Conservation (phyloP, 2,888 invertebrate species). For the Palloptera scutellata region DNA sequence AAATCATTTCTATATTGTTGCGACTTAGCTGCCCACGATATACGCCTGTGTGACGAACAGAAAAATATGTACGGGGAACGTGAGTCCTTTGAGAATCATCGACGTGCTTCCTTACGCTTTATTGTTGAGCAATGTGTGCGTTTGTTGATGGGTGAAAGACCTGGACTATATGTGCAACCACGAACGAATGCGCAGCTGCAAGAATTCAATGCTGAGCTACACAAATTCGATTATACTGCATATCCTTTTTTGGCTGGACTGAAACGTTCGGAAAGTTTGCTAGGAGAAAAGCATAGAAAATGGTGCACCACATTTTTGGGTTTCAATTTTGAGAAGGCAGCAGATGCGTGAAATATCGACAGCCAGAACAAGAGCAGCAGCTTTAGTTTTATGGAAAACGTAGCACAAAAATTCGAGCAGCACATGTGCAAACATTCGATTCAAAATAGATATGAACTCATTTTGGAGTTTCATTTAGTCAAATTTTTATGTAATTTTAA, state of each 20-base stretch:
- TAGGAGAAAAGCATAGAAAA: conserved; percentile 57
- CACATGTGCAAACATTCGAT: too few species aligned
- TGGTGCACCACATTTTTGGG: conserved; percentile 62
- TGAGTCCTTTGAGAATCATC: conserved; percentile 63
- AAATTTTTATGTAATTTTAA: not conserved
- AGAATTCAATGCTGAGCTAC: conserved; percentile 49
- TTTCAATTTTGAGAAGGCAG: conserved; percentile 44
- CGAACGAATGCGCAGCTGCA: conserved; percentile 42
- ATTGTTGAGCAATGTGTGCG: conserved; percentile 61
- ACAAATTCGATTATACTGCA: conserved; percentile 53
- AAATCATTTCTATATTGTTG: conserved; percentile 63
- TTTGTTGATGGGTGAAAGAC: conserved; percentile 46
- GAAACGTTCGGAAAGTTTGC: conserved; percentile 54
- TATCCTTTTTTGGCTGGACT: conserved; percentile 58
- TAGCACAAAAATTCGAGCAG: too few species aligned
- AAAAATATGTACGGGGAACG: conserved; percentile 57
- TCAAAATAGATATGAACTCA: conserved; percentile 10
- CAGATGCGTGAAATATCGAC: not conserved
- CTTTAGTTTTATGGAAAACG: too few species aligned
- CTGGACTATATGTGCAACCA: conserved; percentile 44
- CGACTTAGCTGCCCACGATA: conserved; percentile 61
- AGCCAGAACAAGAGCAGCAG: not conserved
- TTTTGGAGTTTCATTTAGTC: conserved; percentile 25
- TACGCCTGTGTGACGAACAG: conserved; percentile 60
- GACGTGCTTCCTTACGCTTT: conserved; percentile 61